These are phyloP conservation scores for Xyrichtys novacula DNA, from an alignment of 2,797 vertebrate genomes.

Conservation along the genomic window DNA sequence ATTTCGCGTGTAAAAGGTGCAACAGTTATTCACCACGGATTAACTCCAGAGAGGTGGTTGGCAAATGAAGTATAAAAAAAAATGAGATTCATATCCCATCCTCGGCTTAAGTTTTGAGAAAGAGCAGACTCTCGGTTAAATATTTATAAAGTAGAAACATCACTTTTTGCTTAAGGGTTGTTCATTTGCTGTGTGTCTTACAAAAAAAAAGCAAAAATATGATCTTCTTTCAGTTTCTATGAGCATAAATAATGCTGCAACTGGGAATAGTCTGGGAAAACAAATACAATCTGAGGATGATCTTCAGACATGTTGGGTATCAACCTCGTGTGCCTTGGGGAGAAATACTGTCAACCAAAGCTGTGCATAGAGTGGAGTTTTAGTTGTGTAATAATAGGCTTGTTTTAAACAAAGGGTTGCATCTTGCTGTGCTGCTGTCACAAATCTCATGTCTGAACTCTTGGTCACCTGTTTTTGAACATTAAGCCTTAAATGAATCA, in stretches of 20 bases:
- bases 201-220: too few relatives aligned
- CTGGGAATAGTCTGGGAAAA: background rate
- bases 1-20: background rate
- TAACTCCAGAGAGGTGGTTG: background rate
- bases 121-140: too few relatives aligned
- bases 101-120: too few relatives aligned
- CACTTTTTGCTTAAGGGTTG: too few relatives aligned
- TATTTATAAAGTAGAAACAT: too few relatives aligned
- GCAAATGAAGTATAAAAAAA: background rate
- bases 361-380: background rate
- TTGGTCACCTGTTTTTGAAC: background rate
- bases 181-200: too few relatives aligned
- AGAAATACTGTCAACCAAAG: background rate
- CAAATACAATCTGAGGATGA: background rate
- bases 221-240: background rate
- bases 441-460: background rate
- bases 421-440: background rate
- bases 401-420: conserved; percentile 1
- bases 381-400: background rate
- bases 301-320: background rate
- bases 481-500: too few relatives aligned
- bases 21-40: background rate
- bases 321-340: background rate
- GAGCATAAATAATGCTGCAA: background rate
- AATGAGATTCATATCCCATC: background rate